These are phyloP conservation scores for Brienomyrus brachyistius DNA, from an alignment of 2,113 vertebrate genomes.

Conservation along the genomic window DNA sequence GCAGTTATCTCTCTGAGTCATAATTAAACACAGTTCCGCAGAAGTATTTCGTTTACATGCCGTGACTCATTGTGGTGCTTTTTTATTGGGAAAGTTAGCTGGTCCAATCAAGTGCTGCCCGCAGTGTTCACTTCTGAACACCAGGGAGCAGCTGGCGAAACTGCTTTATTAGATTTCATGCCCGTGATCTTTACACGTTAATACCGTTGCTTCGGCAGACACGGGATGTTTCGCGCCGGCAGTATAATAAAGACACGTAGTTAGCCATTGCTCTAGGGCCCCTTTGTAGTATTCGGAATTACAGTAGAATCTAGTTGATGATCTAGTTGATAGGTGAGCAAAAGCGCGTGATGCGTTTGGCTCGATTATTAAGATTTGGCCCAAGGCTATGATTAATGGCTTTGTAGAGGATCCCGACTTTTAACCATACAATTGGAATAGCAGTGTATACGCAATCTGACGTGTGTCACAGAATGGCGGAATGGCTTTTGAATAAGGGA, in stretches of 20 bases:
- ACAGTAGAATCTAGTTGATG: background rate
- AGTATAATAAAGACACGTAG: background rate
- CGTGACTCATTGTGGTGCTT: constrained; percentile 3
- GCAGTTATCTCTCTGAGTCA: background rate
- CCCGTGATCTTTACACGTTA: no score
- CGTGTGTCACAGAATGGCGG: background rate
- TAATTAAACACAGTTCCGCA: background rate
- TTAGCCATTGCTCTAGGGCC: background rate
- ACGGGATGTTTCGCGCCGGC: background rate
- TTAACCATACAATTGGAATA: background rate
- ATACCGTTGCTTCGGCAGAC: background rate
- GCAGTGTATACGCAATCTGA: background rate
- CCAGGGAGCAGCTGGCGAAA: background rate
- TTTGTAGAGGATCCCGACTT: background rate
- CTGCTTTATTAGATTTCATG: background rate
- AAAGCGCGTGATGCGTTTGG: background rate
- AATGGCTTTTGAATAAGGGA: background rate
- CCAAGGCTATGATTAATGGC: background rate
- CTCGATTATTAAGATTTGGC: background rate
- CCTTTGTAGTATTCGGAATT: background rate
- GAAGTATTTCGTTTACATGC: background rate
- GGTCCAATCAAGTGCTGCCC: background rate
- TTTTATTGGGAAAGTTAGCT: background rate
- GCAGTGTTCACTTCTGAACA: background rate
- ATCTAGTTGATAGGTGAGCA: background rate